Percentiles rank a stretch among this genome's conserved stretches.
These are phyloP conservation scores for Petaurus breviceps DNA, from an alignment of 2,113 vertebrate genomes.

Conservation along the genomic window DNA sequence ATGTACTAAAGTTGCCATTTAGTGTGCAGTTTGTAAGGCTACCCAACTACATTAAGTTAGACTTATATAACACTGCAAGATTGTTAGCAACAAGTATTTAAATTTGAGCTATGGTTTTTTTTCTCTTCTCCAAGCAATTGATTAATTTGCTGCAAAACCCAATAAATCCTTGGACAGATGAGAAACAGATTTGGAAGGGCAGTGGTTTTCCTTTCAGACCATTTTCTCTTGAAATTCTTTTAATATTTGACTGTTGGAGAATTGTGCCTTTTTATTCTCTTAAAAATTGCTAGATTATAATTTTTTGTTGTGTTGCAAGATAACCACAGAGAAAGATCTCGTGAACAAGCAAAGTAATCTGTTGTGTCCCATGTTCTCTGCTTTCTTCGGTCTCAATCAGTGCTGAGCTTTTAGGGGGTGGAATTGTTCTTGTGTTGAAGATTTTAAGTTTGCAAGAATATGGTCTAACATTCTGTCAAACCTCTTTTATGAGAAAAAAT, in stretches of 20 bases:
- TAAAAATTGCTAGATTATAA: conserved; percentile 26
- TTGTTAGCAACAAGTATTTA: conserved; percentile 79
- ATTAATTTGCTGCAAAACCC: conserved; percentile 80
- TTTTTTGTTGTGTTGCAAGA: conserved; percentile 49
- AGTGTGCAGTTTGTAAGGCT: conserved; percentile 67
- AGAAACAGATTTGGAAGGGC: conserved; percentile 78
- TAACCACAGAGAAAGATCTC: background rate
- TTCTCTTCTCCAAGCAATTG: conserved; percentile 75
- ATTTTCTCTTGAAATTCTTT: conserved; percentile 82
- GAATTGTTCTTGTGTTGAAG: background rate
- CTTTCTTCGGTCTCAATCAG: background rate
- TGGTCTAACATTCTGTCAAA: background rate
- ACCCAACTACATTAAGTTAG: conserved; percentile 79
- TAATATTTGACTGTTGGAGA: conserved; percentile 76
- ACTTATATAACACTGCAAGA: conserved; percentile 75
- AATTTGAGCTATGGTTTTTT: conserved; percentile 63
- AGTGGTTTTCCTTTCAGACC: conserved; percentile 76
- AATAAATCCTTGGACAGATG: conserved; percentile 77
- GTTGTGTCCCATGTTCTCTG: background rate
- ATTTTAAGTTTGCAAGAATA: background rate
- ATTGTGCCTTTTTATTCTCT: conserved; percentile 54
- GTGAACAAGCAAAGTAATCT: background rate
- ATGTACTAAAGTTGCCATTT: conserved; percentile 71
- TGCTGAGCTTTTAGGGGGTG: background rate
- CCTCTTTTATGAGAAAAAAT: background rate